These are phyloP conservation scores for Formica selysi DNA, from an alignment of 1,140 invertebrate genomes.

Conservation along the genomic window DNA sequence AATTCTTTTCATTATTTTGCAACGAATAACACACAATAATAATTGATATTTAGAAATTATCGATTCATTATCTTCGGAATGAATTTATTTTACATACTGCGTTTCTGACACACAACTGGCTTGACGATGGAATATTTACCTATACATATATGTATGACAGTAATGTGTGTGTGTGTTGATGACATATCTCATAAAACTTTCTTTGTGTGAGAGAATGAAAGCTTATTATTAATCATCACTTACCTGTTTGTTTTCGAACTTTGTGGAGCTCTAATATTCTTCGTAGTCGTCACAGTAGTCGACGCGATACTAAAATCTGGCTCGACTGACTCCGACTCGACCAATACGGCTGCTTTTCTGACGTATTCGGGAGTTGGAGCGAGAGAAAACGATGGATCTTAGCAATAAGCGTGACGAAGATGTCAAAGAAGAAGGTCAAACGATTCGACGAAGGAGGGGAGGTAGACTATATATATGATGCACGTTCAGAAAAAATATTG, in stretches of 20 bases:
- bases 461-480: neutral
- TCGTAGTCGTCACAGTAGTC: neutral
- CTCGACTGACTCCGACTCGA: neutral
- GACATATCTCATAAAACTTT: neutral
- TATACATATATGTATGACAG: neutral
- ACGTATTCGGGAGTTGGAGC: neutral
- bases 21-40: neutral
- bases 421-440: neutral
- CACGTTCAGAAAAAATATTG: neutral
- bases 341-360: neutral
- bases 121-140: neutral
- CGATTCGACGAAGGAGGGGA: neutral
- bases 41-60: neutral
- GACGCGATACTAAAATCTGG: conserved; percentile 18
- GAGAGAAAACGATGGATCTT: neutral
- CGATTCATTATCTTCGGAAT: neutral
- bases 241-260: neutral
- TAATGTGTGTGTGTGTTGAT: neutral
- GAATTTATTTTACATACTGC: neutral
- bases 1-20: neutral
- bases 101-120: neutral
- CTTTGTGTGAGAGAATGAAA: neutral
- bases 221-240: neutral
- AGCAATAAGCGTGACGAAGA: neutral
- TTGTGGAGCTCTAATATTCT: neutral